Evolutionary conservation across 2,888 invertebrate genomes (phyloP).

Genomic region (Sarcophaga carnaria): DNA sequence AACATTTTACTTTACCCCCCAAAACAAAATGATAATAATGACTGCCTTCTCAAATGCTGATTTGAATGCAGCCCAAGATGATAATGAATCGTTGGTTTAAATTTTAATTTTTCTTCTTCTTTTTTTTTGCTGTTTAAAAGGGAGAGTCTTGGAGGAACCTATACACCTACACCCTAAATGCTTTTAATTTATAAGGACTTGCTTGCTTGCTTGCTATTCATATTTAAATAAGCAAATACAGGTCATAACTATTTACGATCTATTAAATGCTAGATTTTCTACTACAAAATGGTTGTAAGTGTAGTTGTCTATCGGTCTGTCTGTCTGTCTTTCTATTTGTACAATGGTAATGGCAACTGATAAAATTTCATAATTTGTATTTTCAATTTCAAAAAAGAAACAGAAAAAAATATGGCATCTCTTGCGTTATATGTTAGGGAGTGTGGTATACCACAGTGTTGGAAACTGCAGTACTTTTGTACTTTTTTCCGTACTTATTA

Average conservation of each 20-base stretch:
- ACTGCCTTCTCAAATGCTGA: conserved; percentile 1
- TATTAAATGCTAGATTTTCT: not conserved
- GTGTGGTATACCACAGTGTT: too few relatives aligned
- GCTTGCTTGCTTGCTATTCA: conserved; percentile 17
- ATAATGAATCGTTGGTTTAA: conserved; percentile 22
- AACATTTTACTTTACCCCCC: conserved; percentile 19
- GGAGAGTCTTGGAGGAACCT: not conserved
- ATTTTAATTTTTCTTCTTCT: not conserved
- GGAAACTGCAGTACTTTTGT: too few relatives aligned
- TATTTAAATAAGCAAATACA: conserved; percentile 45
- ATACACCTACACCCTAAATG: not conserved
- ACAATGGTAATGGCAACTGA: not conserved
- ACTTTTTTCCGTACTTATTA: too few relatives aligned
- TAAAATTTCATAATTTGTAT: conserved; percentile 50
- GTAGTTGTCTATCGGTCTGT: not conserved
- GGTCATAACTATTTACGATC: conserved; percentile 15
- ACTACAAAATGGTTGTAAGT: not conserved
- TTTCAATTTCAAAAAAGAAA: conserved; percentile 18
- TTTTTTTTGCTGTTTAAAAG: too few relatives aligned
- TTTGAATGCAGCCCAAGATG: not conserved
- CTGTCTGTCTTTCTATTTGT: not conserved
- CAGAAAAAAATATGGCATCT: too few relatives aligned
- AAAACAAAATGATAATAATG: conserved; percentile 5
- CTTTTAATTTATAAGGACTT: not conserved
- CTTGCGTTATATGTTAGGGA: too few relatives aligned